These are phyloP conservation scores for Ceraclea dissimilis DNA, from an alignment of 2,888 invertebrate species.

Conservation along the genomic window DNA sequence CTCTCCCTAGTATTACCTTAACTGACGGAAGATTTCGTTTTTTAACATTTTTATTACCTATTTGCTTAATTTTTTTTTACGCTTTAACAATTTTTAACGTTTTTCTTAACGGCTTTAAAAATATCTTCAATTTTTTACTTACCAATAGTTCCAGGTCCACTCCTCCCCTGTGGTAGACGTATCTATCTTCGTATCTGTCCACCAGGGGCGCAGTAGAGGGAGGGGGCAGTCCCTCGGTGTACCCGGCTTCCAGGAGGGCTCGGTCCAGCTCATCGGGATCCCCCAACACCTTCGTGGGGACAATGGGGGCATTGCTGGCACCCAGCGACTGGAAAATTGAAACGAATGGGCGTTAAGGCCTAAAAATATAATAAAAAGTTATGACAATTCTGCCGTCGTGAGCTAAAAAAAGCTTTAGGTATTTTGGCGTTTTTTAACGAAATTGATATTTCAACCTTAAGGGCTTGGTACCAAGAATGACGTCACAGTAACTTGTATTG, in stretches of 20 bases:
- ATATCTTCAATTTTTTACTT: too few species aligned
- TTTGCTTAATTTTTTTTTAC: too few species aligned
- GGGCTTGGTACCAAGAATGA: too few species aligned
- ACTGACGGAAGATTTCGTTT: too few species aligned
- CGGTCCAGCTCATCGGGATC: slow-evolving; percentile 78
- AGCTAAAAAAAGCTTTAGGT: not conserved
- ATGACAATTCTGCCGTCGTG: not conserved
- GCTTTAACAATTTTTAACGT: too few species aligned
- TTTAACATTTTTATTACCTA: too few species aligned
- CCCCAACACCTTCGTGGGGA: slow-evolving; percentile 74
- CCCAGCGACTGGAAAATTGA: slow-evolving; percentile 49
- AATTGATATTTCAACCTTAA: too few species aligned
- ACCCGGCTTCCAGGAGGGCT: slow-evolving; percentile 59
- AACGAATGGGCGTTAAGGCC: not conserved
- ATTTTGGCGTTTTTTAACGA: too few species aligned
- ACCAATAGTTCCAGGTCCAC: slow-evolving; percentile 22
- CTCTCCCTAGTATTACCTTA: too few species aligned
- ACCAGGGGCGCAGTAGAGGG: slow-evolving; percentile 43
- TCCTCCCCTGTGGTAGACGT: slow-evolving; percentile 22
- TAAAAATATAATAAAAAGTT: too few species aligned
- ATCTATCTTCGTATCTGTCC: slow-evolving; percentile 30
- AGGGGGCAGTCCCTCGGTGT: slow-evolving; percentile 38
- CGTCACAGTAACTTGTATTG: too few species aligned
- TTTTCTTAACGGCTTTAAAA: too few species aligned
- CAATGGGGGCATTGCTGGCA: slow-evolving; percentile 68